A percentile compares a stretch with the other conserved stretches of the same genome.
Evolutionary conservation across 2,888 invertebrate genomes (phyloP).

Genomic region (Athalia rosae): DNA sequence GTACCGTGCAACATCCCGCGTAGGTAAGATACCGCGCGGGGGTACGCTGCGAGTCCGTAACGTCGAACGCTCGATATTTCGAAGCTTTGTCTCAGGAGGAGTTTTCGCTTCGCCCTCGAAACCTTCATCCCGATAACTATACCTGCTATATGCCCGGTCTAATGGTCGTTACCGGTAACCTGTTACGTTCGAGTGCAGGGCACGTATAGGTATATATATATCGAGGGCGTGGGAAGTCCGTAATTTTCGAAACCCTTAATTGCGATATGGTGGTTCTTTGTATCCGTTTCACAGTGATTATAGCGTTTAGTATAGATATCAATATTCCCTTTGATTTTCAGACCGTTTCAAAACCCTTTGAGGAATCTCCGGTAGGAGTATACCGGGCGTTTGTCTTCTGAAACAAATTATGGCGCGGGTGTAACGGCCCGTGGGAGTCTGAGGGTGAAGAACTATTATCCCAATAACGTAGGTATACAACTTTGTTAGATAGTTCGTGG

Average conservation of each 20-base stretch:
- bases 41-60: neutral
- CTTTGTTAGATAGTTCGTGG: slow-evolving; percentile 29
- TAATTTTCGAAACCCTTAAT: slow-evolving; percentile 64
- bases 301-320: slow-evolving; percentile 52
- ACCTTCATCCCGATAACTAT: slow-evolving; percentile 26
- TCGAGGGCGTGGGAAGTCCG: slow-evolving; percentile 54
- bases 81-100: slow-evolving; percentile 41
- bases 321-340: slow-evolving; percentile 47
- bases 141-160: slow-evolving; percentile 4
- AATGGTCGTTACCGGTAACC: slow-evolving; percentile 19
- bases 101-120: slow-evolving; percentile 1
- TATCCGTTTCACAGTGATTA: slow-evolving; percentile 49
- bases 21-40: slow-evolving; percentile 8
- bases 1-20: neutral
- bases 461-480: slow-evolving; percentile 16
- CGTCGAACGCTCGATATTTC: slow-evolving; percentile 40
- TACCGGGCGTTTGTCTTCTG: neutral
- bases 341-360: slow-evolving; percentile 25
- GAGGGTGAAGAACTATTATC: slow-evolving; percentile 37
- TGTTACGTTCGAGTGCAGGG: slow-evolving; percentile 22
- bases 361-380: neutral
- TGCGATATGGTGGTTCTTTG: slow-evolving; percentile 57
- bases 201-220: no score
- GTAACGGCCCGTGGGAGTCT: slow-evolving; percentile 39
- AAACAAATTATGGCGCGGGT: slow-evolving; percentile 20